Evolutionary conservation across 2,888 invertebrate genomes (phyloP), one percentile per base, ranked within the genome.

Genomic region (Ligdia adustata): DNA sequence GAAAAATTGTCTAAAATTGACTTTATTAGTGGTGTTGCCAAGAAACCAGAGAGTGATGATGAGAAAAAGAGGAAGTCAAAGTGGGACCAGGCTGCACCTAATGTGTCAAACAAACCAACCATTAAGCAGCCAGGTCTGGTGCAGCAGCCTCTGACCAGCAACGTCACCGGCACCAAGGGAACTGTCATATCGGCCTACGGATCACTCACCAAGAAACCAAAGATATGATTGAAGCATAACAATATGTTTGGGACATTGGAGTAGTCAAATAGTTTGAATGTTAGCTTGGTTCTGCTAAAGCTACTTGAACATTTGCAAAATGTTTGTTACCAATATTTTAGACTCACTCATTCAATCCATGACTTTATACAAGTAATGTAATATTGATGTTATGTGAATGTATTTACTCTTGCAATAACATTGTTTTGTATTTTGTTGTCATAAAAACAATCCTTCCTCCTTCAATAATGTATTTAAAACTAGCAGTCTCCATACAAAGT

Each of bases 161-260:
- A 94, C 32, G 95, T 95, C 0, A 96, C 97, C 0, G 97, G 97
- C 24, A 97, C 97, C 2, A 98, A 97, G 78, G 94, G 97, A 9
- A 98, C 97, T 0, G 95, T 98, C 27, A 98, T 98, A 67, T 97
- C 97, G 12, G 98, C 98, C 13, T 97, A 97, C 85, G 98, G 98
- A 15, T 96, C 96, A 9, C 91, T 98, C 60, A 95, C 96, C 4
- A 97, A 97, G 73, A 97, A 97, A 86, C 92, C 92, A 40, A 92
- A 92, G 75, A 64, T 88, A 49, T 92, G 78, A 91, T 61, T 62
- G 3, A 42, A 22, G 9, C n/a, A 12, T 12, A 28, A 29, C 31
- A 37, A 40, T 38, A 27, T 39, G 27, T 27, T 3, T 24, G 6
- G 3, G 39, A 29, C 35, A 31, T 47, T 46, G 34, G 9, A 35